Evolutionary conservation across 2,888 invertebrate species (phyloP), one percentile per base, ranked within the genome.

Genomic region (Calameuta idolon): DNA sequence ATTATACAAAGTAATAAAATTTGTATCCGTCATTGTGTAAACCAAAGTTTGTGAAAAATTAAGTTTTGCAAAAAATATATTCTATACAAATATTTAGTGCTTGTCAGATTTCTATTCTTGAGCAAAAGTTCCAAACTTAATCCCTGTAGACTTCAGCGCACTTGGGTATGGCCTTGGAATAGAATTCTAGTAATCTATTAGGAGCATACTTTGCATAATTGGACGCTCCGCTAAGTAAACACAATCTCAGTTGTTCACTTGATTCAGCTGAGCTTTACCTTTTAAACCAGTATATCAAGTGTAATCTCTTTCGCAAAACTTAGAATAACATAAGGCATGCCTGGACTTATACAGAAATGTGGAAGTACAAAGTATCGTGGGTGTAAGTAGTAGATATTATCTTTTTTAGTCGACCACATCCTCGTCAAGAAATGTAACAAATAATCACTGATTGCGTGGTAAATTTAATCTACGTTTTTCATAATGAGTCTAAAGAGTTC

Each of bases 151-250:
- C 9, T 23, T 23, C 23, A 55, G 23, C 23, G 23, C 23, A 23
- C 23, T 55, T 55, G 23, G 9, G 23, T 55, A 55, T 2, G 9
- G 55, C 71, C 71, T 71, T 71, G 71, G 33, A 71, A 31, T 71
- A 71, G 71, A 71, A 31, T 71, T 71, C 9, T 23, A 71, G 31
- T 31, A 71, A 71, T 71, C 34, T 30, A 31, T 71, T 31, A 33
- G 11, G 71, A 71, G 71, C 31, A 71, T 31, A 23, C 34, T 71
- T 71, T 71, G 31, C 71, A 71, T 71, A 34, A 71, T 71, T 71
- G 71, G 71, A 71, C 15, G 71, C 31, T 71, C 71, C 33, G 12
- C 9, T 34, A 34, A 71, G 34, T 71, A 71, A 31, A 71, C 23
- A 71, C 31, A 71, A 71, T 71, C 31, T 71, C 33, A 31, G 34